Percentiles rank a stretch among this genome's conserved stretches.
Evolutionary conservation across 2,888 invertebrate species (phyloP).

Genomic region (Epinotia brunnichana): DNA sequence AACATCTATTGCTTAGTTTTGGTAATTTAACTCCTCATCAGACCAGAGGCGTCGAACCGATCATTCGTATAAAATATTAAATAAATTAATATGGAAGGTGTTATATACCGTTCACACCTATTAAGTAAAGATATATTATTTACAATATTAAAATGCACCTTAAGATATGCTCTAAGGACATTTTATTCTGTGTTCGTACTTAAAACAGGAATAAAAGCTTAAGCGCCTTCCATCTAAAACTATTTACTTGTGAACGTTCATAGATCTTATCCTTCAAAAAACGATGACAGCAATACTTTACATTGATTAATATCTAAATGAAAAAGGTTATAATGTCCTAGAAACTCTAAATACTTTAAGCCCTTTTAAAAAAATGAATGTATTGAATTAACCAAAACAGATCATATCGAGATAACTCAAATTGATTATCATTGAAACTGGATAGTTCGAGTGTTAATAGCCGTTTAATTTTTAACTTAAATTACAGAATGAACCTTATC

Average conservation of each 20-base stretch:
- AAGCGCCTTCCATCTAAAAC: not conserved
- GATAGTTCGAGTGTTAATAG: conserved; percentile 32
- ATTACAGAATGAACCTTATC: not conserved
- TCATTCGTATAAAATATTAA: conserved; percentile 26
- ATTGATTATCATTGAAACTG: conserved; percentile 41
- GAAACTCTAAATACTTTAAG: not conserved
- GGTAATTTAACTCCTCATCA: conserved; percentile 8
- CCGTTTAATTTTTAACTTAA: conserved; percentile 15
- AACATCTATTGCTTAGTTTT: conserved; percentile 5
- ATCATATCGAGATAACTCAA: conserved; percentile 34
- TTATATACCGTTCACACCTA: conserved; percentile 29
- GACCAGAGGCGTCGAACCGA: conserved; percentile 14
- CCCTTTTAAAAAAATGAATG: not conserved
- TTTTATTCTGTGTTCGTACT: not conserved
- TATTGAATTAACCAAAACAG: not conserved
- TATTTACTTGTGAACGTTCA: not conserved
- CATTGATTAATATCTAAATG: conserved; percentile 8
- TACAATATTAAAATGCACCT: not conserved
- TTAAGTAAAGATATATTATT: not conserved
- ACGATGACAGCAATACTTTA: not conserved
- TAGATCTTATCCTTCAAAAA: conserved; percentile 26
- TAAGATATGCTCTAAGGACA: not conserved
- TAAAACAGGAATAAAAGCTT: not conserved
- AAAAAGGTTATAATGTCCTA: not conserved
- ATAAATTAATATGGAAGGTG: conserved; percentile 26